Base-by-base conservation (phyloP, 1,140 invertebrate species). In the Drosophila murphyi region DNA sequence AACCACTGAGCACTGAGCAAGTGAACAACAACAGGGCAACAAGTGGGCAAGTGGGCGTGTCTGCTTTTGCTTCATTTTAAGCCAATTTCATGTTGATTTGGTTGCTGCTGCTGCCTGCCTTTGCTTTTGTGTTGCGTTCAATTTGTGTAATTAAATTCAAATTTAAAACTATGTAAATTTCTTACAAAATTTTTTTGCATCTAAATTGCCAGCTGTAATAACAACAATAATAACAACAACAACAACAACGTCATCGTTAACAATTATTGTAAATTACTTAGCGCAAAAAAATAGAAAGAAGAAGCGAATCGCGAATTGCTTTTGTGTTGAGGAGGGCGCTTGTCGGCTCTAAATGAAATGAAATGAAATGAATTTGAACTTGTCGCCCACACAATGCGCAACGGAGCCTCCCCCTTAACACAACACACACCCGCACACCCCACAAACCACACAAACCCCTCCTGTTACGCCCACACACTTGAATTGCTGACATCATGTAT, bases 111-210 rank as follows among this genome's bases (percentile, higher is more conserved):
- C 6, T 52, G 6, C 20, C 43, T 47, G 35, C 55, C 20, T 37
- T 37, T 43, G 50, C 45, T 39, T 61, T 56, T 67, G 34, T 5
- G 34, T 61, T 75, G 82, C 68, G 48, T 74, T 48, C 82, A 88
- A 88, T 89, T 89, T 81, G 61, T 76, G 85, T 81, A 89, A 89
- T 89, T 90, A 81, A 89, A 89, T 89, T 89, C 80, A 90, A 89
- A 89, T 89, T 85, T 89, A 76, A 85, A 74, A 71, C 78, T 78
- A 89, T 88, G 85, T 75, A 85, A 78, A 88, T 88, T 81, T 78
- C 74, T 72, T 80, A 74, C 79, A 83, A 74, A 78, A 80, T 80
- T 89, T 89, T 89, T 89, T 20, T 89, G 86, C 85, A 89, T 85
- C 89, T 89, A 80, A 83, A 88, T 88, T 81, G 85, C 60, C 20